Evolutionary conservation across 2,888 invertebrate species (phyloP).

Genomic region (Cantharis nigra): DNA sequence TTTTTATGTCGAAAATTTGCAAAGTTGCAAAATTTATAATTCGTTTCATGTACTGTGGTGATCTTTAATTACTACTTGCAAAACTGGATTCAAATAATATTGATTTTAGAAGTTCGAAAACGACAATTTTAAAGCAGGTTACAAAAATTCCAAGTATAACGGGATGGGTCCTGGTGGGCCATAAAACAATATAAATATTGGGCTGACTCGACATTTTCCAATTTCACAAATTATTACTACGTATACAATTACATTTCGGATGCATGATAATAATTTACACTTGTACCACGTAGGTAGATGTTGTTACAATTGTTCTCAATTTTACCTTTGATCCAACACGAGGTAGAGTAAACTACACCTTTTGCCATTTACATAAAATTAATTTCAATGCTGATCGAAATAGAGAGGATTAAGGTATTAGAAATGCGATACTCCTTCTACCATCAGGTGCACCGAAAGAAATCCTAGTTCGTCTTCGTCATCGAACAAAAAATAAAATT

Average conservation of each 20-base stretch:
- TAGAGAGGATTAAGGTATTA: background rate
- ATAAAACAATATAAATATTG: background rate
- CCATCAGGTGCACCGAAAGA: background rate
- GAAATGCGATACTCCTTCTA: background rate
- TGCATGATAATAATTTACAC: slow-evolving; percentile 39
- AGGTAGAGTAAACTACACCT: background rate
- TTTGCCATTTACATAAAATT: background rate
- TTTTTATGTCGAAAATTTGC: background rate
- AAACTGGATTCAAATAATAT: background rate
- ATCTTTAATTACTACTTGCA: background rate
- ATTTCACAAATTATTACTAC: slow-evolving; percentile 20
- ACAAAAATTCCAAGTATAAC: background rate
- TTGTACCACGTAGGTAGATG: slow-evolving; percentile 34
- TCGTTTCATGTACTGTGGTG: background rate
- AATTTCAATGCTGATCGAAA: background rate
- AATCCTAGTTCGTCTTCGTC: background rate
- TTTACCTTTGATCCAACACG: background rate
- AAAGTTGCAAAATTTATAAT: background rate
- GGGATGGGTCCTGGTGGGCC: background rate
- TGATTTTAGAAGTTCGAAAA: background rate
- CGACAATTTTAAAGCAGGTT: background rate
- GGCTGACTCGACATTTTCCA: slow-evolving; percentile 23
- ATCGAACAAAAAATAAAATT: background rate
- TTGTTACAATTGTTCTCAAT: slow-evolving; percentile 28
- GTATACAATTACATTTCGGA: slow-evolving; percentile 33